Evolutionary conservation across 2,888 invertebrate genomes (phyloP), one percentile per base, ranked within the genome.

Genomic region (Rambutsinella grinnellia): DNA sequence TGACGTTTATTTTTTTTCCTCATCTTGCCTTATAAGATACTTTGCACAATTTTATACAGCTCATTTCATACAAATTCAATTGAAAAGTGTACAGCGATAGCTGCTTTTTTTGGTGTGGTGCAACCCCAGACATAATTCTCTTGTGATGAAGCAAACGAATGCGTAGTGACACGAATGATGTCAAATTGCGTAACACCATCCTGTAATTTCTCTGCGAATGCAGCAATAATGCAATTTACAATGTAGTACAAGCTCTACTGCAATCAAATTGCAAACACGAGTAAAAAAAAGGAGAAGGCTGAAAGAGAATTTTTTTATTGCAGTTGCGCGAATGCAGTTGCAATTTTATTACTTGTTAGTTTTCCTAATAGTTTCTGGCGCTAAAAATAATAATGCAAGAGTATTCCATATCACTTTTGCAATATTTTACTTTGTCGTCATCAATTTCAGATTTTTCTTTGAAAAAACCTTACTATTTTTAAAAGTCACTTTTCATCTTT

Each of bases 131-230:
- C 6, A 49, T 28, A n/a, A 8, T 56, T 56, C 56, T 24, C 26
- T 15, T 17, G 2, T 44, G 44, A 28, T 36, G 60, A 60, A 36
- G 36, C 19, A 58, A 58, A n/a, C 27, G 54, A 6, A 57, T 57
- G 26, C 17, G n/a, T 49, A 17, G 54, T 60, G 60, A 19, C 46
- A 19, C 46, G 46, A 60, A 60, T 60, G 60, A 60, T 60, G 60
- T 46, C 23, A 21, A 36, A 28, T 60, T 60, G 46, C 60, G 60
- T 60, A 60, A 60, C 36, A 46, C 19, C 60, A 60, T 60, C 60
- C 60, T 60, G 60, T 21, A 60, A 44, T 60, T 60, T 46, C 3
- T n/a, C n/a, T 26, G 36, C 13, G 36, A 36, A 36, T 36, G 36
- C 36, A 36, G 36, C 13, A 36, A 36, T 36, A 36, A 36, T 36